Evolutionary conservation across 2,888 invertebrate species (phyloP).

Genomic region (Metellina segmentata): DNA sequence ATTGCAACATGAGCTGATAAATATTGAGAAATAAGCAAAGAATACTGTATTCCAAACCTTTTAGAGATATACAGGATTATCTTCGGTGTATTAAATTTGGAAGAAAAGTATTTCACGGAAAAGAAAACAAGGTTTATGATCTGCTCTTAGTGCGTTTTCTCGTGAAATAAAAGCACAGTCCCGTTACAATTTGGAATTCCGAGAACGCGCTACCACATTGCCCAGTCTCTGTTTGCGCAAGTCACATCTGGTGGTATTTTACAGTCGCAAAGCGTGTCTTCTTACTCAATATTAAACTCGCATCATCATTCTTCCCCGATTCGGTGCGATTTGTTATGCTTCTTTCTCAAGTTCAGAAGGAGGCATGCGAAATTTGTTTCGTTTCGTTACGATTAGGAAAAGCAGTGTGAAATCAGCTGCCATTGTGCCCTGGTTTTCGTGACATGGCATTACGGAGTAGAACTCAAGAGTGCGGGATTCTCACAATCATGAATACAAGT

Average conservation of each 20-base stretch:
- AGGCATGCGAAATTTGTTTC: background rate
- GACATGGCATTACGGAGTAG: background rate
- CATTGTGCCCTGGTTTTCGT: background rate
- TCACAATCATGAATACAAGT: background rate
- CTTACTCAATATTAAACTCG: constrained; percentile 26
- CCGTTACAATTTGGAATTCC: constrained; percentile 35
- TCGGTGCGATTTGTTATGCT: background rate
- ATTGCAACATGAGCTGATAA: no score
- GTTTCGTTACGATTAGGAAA: background rate
- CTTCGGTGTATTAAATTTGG: no score
- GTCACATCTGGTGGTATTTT: constrained; percentile 22
- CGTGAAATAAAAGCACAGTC: background rate
- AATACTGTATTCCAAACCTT: no score
- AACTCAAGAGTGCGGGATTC: background rate
- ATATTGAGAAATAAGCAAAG: no score
- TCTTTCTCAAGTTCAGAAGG: constrained; percentile 25
- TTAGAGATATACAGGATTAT: no score
- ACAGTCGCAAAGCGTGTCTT: constrained; percentile 3
- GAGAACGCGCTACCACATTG: constrained; percentile 4
- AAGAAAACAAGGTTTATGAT: no score
- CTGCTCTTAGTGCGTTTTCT: background rate
- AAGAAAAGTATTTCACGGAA: no score
- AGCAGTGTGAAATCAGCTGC: constrained; percentile 19
- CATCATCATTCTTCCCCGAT: background rate
- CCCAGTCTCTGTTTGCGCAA: constrained; percentile 37